A percentile compares a stretch with the other conserved stretches of the same genome.
phyloP scores from a whole-genome alignment of 2,113 vertebrate genomes.

The Callopanchax toddi region DNA sequence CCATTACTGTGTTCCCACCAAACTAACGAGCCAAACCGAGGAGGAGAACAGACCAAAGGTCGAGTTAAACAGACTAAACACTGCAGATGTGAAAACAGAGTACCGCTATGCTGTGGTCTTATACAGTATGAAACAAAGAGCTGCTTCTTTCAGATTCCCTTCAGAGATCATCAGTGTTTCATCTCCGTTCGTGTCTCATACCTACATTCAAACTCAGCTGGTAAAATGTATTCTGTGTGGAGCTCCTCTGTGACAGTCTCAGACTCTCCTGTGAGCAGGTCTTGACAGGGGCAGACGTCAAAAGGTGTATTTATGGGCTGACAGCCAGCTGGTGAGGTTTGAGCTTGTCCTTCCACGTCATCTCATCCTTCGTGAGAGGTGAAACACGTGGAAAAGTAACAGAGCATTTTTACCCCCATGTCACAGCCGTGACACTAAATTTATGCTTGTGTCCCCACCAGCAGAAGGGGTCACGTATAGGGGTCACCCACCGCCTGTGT shows the following conservation, averaged over 20 bases:
- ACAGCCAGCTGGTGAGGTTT: constrained; percentile 65
- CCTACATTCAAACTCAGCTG: constrained; percentile 9
- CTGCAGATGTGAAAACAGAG: too few species aligned
- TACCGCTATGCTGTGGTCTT: too few species aligned
- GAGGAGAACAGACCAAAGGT: too few species aligned
- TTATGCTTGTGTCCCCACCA: constrained; percentile 18
- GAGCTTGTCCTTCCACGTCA: constrained; percentile 58
- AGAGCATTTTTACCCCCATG: constrained; percentile 37
- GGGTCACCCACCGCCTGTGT: constrained; percentile 18
- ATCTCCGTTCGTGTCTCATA: constrained; percentile 6
- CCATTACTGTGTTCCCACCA: too few species aligned
- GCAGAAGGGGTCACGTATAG: constrained; percentile 14
- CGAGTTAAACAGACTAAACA: too few species aligned
- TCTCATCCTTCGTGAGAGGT: constrained; percentile 47
- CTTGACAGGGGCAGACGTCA: constrained; percentile 40
- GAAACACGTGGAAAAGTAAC: constrained; percentile 25
- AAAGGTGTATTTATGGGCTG: constrained; percentile 59
- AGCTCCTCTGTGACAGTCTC: constrained; percentile 39
- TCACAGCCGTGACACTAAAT: constrained; percentile 46
- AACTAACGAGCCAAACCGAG: too few species aligned
- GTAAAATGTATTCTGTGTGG: constrained; percentile 25
- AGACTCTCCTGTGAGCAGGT: constrained; percentile 36
- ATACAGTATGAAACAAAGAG: too few species aligned
- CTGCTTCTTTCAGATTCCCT: not conserved
- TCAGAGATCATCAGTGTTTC: constrained; percentile 29